Evolutionary conservation across 2,888 invertebrate genomes (phyloP).

Genomic region (Athripsodes cinereus): DNA sequence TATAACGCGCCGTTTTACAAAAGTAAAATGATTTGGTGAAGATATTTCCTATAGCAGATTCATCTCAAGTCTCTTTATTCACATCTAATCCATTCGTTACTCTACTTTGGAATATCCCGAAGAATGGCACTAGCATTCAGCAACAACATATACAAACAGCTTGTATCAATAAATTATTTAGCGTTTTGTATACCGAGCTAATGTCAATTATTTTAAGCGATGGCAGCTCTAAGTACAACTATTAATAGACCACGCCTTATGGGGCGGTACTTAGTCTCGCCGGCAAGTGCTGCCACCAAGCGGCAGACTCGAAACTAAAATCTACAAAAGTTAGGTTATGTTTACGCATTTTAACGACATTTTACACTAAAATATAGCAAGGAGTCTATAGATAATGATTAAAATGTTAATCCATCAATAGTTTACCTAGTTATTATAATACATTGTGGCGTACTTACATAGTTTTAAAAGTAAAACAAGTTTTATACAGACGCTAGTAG

Average conservation of each 20-base stretch:
- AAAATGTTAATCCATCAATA: not conserved
- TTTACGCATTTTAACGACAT: slow-evolving; percentile 9
- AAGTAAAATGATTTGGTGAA: too few relatives aligned
- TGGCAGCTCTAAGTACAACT: slow-evolving; percentile 28
- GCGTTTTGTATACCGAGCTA: slow-evolving; percentile 27
- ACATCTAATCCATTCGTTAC: too few relatives aligned
- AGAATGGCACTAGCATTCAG: not conserved
- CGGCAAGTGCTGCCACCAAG: slow-evolving; percentile 25
- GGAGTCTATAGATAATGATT: not conserved
- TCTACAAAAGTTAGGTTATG: slow-evolving; percentile 25
- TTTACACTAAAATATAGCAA: not conserved
- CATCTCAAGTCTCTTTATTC: too few relatives aligned
- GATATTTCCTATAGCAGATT: too few relatives aligned
- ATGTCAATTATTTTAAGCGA: slow-evolving; percentile 28
- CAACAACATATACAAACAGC: slow-evolving; percentile 23
- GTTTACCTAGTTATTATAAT: not conserved
- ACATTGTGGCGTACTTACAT: not conserved
- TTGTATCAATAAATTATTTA: slow-evolving; percentile 28
- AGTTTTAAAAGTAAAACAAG: slow-evolving; percentile 4
- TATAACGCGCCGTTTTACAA: too few relatives aligned
- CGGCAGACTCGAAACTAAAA: slow-evolving; percentile 24
- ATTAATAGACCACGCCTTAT: slow-evolving; percentile 26
- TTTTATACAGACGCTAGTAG: slow-evolving; percentile 25
- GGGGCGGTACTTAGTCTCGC: slow-evolving; percentile 20
- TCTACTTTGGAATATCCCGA: not conserved